Evolutionary conservation across 2,888 invertebrate species (phyloP).

Genomic region (Mythimna lalbum): DNA sequence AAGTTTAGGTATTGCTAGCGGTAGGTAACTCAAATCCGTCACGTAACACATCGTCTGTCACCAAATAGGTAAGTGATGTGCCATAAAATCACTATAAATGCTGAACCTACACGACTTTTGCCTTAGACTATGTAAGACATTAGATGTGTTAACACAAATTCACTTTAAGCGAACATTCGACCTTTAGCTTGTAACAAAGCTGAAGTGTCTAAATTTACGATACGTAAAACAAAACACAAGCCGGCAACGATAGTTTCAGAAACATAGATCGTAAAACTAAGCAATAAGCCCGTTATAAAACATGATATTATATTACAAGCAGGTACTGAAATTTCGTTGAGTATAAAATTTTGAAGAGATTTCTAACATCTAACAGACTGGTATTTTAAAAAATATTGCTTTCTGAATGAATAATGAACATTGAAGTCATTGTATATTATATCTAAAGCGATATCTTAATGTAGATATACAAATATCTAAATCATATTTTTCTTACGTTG

Average conservation of each 20-base stretch:
- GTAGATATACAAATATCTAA: slow-evolving; percentile 20
- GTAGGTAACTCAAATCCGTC: neutral
- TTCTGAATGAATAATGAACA: slow-evolving; percentile 33
- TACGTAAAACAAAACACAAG: slow-evolving; percentile 11
- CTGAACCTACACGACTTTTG: neutral
- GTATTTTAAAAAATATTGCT: slow-evolving; percentile 25
- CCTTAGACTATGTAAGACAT: neutral
- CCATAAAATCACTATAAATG: neutral
- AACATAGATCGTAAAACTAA: slow-evolving; percentile 13
- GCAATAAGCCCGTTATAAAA: slow-evolving; percentile 19
- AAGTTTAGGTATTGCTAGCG: neutral
- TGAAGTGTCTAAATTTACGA: slow-evolving; percentile 15
- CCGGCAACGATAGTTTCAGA: slow-evolving; percentile 1
- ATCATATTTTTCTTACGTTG: slow-evolving; percentile 45
- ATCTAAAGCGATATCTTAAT: slow-evolving; percentile 24
- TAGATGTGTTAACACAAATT: slow-evolving; percentile 5
- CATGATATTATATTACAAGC: slow-evolving; percentile 5
- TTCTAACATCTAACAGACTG: slow-evolving; percentile 36
- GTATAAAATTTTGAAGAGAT: slow-evolving; percentile 16
- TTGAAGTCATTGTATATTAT: slow-evolving; percentile 34
- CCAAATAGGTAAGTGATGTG: neutral
- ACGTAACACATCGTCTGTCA: neutral
- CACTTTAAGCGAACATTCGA: slow-evolving; percentile 8
- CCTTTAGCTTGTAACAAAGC: slow-evolving; percentile 11
- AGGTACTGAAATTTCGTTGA: slow-evolving; percentile 12